These are phyloP conservation scores for Amazona finschi DNA, from an alignment of 2,797 vertebrate species.

Conservation along the genomic window DNA sequence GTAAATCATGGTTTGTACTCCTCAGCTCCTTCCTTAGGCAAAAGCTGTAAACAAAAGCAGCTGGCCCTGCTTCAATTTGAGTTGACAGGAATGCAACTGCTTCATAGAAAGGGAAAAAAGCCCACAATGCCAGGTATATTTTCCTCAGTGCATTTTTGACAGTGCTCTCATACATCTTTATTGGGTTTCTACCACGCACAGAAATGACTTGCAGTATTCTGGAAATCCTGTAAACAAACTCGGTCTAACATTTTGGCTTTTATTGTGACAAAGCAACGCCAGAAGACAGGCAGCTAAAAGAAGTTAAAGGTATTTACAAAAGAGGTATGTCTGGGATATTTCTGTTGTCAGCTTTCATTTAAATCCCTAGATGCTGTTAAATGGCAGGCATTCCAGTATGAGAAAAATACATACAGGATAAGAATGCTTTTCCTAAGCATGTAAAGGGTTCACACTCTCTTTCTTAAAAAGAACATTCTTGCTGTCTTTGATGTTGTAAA, in stretches of 20 bases:
- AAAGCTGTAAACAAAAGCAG: background rate
- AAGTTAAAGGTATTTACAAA: slow-evolving; percentile 32
- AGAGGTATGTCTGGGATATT: slow-evolving; percentile 19
- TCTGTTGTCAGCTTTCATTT: slow-evolving; percentile 51
- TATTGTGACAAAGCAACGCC: background rate
- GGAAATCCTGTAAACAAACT: slow-evolving; percentile 18
- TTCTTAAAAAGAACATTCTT: slow-evolving; percentile 34
- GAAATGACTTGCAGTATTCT: background rate
- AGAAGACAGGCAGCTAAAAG: slow-evolving; percentile 1
- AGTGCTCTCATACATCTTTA: background rate
- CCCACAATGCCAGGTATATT: background rate
- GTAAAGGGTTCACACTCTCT: slow-evolving; percentile 26
- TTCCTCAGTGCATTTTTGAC: background rate
- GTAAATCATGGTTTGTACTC: background rate
- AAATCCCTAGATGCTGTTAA: slow-evolving; percentile 32
- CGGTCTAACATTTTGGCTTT: background rate
- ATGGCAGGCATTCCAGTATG: background rate
- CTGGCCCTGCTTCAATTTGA: background rate
- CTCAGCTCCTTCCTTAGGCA: background rate
- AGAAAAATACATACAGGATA: slow-evolving; percentile 24
- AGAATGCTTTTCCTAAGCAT: slow-evolving; percentile 12
- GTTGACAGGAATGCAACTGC: background rate
- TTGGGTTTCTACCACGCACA: background rate
- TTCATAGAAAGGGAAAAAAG: background rate
- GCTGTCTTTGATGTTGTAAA: slow-evolving; percentile 55